Evolutionary conservation across 2,113 vertebrate species (phyloP).

Genomic region (Thamnophis sirtalis): DNA sequence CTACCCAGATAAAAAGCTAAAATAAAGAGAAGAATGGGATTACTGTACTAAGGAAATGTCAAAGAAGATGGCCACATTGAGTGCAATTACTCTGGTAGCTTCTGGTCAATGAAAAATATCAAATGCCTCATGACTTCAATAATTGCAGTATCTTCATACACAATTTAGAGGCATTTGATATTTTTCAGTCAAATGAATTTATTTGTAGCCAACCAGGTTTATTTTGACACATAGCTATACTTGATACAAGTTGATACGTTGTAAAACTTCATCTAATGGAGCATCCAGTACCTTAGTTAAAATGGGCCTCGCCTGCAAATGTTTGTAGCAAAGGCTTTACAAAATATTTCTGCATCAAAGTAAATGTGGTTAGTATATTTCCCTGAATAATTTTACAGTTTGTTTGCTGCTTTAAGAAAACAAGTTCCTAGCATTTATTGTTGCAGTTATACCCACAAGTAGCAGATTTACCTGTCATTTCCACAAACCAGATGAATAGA

Average conservation of each 20-base stretch:
- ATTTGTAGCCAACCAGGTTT: not conserved
- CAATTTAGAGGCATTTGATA: not conserved
- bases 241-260: not conserved
- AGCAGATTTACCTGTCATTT: not conserved
- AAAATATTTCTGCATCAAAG: not conserved
- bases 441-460: not conserved
- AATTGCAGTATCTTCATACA: not conserved
- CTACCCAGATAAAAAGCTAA: not conserved
- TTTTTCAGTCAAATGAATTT: not conserved
- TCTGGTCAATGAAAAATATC: no score
- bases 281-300: not conserved
- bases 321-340: not conserved
- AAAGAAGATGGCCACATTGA: not conserved
- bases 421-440: not conserved
- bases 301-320: not conserved
- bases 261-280: not conserved
- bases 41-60: not conserved
- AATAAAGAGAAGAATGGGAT: not conserved
- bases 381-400: not conserved
- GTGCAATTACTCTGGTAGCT: not conserved
- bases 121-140: not conserved
- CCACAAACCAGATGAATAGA: not conserved
- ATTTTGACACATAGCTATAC: not conserved
- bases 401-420: not conserved
- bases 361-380: not conserved